Percentiles rank a stretch among this genome's conserved stretches.
phyloP scores from a whole-genome alignment of 2,888 invertebrate genomes.

The Bugulina stolonifera region DNA sequence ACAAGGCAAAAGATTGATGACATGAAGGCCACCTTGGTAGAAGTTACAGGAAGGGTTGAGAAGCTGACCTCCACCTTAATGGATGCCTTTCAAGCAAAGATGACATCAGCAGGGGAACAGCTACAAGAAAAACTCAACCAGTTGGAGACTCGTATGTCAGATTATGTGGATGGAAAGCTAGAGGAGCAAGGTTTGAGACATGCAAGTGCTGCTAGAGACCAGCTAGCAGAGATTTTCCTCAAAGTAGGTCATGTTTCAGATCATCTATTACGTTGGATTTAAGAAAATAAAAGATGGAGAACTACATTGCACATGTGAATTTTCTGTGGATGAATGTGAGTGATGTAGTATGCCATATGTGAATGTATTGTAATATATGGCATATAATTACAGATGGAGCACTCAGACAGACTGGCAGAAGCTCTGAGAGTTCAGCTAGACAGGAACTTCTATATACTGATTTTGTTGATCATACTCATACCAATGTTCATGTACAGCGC shows the following conservation, averaged over 20 bases:
- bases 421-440: not conserved
- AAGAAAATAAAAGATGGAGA: no score
- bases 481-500: constrained; percentile 22
- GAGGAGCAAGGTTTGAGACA: not conserved
- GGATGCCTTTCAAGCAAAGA: not conserved
- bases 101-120: not conserved
- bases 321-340: no score
- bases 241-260: constrained; percentile 1
- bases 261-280: no score
- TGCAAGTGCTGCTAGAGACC: constrained; percentile 19
- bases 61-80: not conserved
- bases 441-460: not conserved
- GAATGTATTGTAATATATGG: not conserved
- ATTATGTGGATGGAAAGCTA: not conserved
- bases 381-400: constrained; percentile 14
- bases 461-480: not conserved
- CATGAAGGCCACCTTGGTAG: not conserved
- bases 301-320: no score
- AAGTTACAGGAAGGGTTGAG: constrained; percentile 4
- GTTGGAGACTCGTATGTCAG: not conserved
- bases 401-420: constrained; percentile 10
- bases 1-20: constrained; percentile 16
- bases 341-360: no score
- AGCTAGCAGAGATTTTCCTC: constrained; percentile 9
- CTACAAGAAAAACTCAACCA: not conserved